Percentiles rank a stretch among this genome's conserved stretches.
phyloP scores from a whole-genome alignment of 1,140 invertebrate genomes.

The Periplaneta americana region DNA sequence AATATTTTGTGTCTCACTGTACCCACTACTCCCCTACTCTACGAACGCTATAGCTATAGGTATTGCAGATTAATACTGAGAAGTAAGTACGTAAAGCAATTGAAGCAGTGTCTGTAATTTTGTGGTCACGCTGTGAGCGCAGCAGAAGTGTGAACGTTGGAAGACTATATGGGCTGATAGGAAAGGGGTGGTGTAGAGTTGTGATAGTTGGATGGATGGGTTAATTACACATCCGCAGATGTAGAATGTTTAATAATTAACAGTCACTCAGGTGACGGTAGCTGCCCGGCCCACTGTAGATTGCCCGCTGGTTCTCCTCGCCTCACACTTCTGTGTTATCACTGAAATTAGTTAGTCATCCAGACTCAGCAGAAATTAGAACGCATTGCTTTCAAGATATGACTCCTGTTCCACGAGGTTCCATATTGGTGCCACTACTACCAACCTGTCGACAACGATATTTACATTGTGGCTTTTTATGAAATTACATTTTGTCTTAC shows the following conservation, averaged over 20 bases:
- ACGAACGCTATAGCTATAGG: too few species aligned
- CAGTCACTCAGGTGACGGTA: neutral
- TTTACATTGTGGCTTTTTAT: too few species aligned
- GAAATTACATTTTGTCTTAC: too few species aligned
- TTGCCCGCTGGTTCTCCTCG: too few species aligned
- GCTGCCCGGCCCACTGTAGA: neutral
- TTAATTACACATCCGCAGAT: neutral
- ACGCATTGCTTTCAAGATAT: neutral
- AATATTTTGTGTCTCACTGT: too few species aligned
- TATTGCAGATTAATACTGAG: too few species aligned
- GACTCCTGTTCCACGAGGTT: neutral
- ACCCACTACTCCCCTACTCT: too few species aligned
- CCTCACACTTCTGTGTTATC: too few species aligned
- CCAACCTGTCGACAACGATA: too few species aligned
- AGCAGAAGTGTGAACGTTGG: neutral
- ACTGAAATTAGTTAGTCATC: neutral
- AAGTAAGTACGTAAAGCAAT: too few species aligned
- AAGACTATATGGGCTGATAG: neutral
- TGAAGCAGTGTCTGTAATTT: too few species aligned
- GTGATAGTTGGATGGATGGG: neutral
- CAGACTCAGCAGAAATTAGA: neutral
- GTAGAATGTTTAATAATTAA: neutral
- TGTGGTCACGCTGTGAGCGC: neutral
- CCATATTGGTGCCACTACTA: neutral
- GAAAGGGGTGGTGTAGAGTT: neutral